phyloP scores from a whole-genome alignment of 2,797 vertebrate species.

The Lagocephalus sceleratus region DNA sequence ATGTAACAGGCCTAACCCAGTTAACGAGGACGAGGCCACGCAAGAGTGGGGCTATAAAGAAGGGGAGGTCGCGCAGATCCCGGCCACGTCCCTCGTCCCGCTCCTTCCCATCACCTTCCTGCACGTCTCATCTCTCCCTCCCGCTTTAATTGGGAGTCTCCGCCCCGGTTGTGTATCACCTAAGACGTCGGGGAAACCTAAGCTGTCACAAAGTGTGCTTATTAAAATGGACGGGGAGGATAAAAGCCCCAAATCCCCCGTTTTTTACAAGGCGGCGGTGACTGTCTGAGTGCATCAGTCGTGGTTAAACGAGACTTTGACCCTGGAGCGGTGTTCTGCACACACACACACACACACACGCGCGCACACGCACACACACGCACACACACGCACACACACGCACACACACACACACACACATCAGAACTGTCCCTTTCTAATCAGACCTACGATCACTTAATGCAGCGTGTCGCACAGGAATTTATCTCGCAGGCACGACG shows the following conservation, averaged over 20 bases:
- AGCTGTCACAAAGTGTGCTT: conserved; percentile 76
- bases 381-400: neutral
- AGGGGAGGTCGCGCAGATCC: conserved; percentile 40
- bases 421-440: conserved; percentile 53
- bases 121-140: conserved; percentile 8
- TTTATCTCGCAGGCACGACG: conserved; percentile 35
- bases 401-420: neutral
- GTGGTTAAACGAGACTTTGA: conserved; percentile 51
- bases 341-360: neutral
- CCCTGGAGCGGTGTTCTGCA: conserved; percentile 38
- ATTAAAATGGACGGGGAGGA: conserved; percentile 63
- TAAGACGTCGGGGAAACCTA: conserved; percentile 66
- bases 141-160: conserved; percentile 65
- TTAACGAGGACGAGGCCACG: conserved; percentile 71
- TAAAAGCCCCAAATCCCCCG: conserved; percentile 55
- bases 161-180: conserved; percentile 56
- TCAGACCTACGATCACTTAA: conserved; percentile 47
- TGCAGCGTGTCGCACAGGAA: conserved; percentile 48
- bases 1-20: conserved; percentile 80
- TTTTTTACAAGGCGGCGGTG: conserved; percentile 38
- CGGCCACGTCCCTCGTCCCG: conserved; percentile 27
- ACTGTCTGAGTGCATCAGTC: conserved; percentile 65
- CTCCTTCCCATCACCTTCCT: conserved; percentile 9
- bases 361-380: neutral
- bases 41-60: conserved; percentile 54